Conservation (phyloP, 2,797 vertebrate species). For the Caiman crocodilus region DNA sequence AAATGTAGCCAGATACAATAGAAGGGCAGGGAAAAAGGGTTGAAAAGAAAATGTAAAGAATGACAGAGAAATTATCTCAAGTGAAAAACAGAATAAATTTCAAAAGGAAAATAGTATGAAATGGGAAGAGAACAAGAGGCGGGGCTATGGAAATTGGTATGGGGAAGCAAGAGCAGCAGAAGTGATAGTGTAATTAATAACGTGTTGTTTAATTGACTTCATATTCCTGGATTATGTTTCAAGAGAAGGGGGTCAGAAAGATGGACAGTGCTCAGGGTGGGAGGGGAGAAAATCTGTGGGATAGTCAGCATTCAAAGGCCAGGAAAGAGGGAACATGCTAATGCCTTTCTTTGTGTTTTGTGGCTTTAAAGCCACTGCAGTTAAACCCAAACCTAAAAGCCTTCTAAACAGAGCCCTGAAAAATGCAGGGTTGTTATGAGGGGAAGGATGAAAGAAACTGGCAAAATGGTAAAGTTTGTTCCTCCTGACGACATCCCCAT, state of each 20-base stretch:
- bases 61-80: too few species aligned
- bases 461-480: background rate
- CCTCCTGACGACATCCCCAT: background rate
- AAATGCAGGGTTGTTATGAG: background rate
- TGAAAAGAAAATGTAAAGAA: background rate
- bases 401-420: background rate
- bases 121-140: background rate
- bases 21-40: conserved; percentile 14
- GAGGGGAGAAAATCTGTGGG: background rate
- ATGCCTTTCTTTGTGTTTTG: background rate
- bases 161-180: too few species aligned
- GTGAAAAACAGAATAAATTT: background rate
- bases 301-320: background rate
- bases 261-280: too few species aligned
- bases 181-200: too few species aligned
- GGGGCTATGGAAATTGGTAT: background rate
- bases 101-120: background rate
- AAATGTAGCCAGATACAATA: background rate
- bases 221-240: background rate
- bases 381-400: background rate
- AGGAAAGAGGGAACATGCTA: background rate
- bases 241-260: too few species aligned
- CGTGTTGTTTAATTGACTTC: background rate
- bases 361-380: background rate
- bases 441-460: background rate